Evolutionary conservation across 2,113 vertebrate species (phyloP).

Genomic region (Lasiurus borealis): DNA sequence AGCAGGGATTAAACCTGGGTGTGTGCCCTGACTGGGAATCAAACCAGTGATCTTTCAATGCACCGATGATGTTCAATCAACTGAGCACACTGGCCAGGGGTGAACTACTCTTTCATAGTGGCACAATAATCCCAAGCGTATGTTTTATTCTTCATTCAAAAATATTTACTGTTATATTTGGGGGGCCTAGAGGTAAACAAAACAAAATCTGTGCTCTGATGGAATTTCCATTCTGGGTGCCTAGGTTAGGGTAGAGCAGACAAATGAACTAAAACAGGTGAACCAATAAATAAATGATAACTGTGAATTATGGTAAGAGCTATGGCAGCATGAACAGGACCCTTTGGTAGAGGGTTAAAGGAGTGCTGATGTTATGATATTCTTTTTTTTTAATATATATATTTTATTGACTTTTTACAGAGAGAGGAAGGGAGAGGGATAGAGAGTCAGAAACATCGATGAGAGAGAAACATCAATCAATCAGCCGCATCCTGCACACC

Average conservation of each 20-base stretch:
- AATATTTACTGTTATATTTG: neutral
- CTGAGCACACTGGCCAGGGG: neutral
- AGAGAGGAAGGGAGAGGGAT: too few relatives aligned
- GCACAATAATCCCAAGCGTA: neutral
- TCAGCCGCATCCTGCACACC: too few relatives aligned
- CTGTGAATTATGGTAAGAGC: neutral
- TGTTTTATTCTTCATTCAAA: slow-evolving; percentile 18
- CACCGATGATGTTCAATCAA: neutral
- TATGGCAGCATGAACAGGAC: neutral
- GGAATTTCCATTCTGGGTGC: neutral
- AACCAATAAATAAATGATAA: neutral
- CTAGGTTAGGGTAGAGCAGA: neutral
- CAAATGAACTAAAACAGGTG: neutral
- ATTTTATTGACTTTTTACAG: too few relatives aligned
- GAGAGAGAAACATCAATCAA: too few relatives aligned
- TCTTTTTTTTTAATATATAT: neutral
- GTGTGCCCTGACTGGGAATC: neutral
- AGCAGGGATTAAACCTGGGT: neutral
- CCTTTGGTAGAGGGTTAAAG: neutral
- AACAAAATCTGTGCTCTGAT: neutral
- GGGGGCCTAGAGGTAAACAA: neutral
- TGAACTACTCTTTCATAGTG: neutral
- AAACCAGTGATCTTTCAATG: neutral
- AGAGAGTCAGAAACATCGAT: too few relatives aligned
- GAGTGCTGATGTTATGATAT: neutral